phyloP scores from a whole-genome alignment of 1,140 invertebrate species.

The Calliopsis andreniformis region DNA sequence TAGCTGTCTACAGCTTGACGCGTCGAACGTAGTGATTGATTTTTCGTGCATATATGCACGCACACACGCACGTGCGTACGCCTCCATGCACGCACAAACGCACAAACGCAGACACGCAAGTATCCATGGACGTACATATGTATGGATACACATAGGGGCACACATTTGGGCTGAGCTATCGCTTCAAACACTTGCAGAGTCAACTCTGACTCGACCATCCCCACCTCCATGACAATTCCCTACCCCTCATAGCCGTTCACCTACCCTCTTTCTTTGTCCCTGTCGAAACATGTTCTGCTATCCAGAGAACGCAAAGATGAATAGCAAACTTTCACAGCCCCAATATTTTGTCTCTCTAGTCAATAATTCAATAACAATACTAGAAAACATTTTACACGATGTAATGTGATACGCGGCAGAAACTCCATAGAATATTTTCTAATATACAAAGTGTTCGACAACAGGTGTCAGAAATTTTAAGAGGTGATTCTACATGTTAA shows the following conservation, averaged over 20 bases:
- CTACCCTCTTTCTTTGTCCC: conserved; percentile 25
- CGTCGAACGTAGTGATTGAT: conserved; percentile 72
- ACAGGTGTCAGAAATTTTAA: too few relatives aligned
- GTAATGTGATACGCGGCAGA: too few relatives aligned
- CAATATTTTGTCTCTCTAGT: background rate
- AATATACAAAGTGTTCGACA: too few relatives aligned
- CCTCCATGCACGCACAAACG: conserved; percentile 1
- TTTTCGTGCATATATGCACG: conserved; percentile 69
- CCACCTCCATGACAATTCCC: conserved; percentile 55
- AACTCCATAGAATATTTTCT: too few relatives aligned
- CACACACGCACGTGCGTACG: conserved; percentile 11
- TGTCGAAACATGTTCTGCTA: conserved; percentile 2
- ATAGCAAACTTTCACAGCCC: background rate
- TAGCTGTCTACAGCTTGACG: conserved; percentile 46
- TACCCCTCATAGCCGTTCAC: conserved; percentile 64
- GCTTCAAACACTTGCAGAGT: conserved; percentile 67
- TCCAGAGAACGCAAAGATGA: conserved; percentile 14
- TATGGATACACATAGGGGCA: conserved; percentile 31
- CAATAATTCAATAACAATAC: too few relatives aligned
- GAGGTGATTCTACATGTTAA: too few relatives aligned
- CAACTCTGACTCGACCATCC: conserved; percentile 51
- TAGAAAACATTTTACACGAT: too few relatives aligned
- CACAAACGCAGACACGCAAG: too few relatives aligned
- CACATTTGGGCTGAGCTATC: conserved; percentile 55
- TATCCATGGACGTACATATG: too few relatives aligned